Evolutionary conservation across 2,888 invertebrate genomes (phyloP), one percentile per base, ranked within the genome.

Genomic region (Malacosoma neustria): DNA sequence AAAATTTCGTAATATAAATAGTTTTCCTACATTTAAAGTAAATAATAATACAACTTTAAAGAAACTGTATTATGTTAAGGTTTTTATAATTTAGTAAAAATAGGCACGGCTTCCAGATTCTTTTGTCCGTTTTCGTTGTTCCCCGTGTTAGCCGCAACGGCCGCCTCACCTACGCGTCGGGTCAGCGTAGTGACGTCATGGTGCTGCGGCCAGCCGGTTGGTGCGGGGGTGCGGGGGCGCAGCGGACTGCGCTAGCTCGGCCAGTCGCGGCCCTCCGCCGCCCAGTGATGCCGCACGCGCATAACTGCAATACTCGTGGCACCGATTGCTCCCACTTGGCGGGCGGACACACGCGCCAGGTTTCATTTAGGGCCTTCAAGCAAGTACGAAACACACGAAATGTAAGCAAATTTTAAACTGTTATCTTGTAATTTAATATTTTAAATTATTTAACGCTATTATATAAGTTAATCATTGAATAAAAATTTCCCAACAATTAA

Each of bases 301-400:
- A 55, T 51, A 48, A 50, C 57, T 57, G 57, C 56, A 59, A 58
- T 57, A 74, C 82, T 73, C 77, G 57, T 59, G 59, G 59, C 62
- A 59, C 62, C 65, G 61, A 61, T 60, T 57, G 61, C 57, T 65
- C 87, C 87, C 87, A 86, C 89, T 57, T 56, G 61, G 52, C 53
- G 55, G 52, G 45, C 51, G 57, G 55, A 49, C 50, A 53, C 52
- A 57, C 57, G 59, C 49, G 51, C 52, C 44, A 49, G 41, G 33
- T 42, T 34, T 41, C 34, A 36, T 34, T 40, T 40, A 34, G 38
- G 37, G 44, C 47, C 39, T 51, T 44, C 38, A 42, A 36, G 38
- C 40, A 35, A 39, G 36, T 11, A 22, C 22, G 6, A 3, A 22
- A 9, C 22, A 7, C 22, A 22, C 22, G 6, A 22, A 22, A 22